Percentiles rank a stretch among this genome's conserved stretches.
Evolutionary conservation across 1,140 invertebrate species (phyloP).

Genomic region (Microplitis demolitor): DNA sequence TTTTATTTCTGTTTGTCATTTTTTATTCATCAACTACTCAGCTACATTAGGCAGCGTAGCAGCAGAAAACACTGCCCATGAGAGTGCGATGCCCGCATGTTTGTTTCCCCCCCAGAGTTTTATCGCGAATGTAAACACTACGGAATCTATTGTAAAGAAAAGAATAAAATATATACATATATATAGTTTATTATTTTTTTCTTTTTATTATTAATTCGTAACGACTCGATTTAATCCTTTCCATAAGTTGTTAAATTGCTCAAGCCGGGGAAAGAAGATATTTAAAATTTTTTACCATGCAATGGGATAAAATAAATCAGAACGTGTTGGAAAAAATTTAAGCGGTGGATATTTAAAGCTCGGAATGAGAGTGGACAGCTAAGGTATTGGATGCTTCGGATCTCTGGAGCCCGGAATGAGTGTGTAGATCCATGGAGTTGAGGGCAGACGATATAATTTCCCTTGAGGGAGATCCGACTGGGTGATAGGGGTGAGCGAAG

Average conservation of each 20-base stretch:
- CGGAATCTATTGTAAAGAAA: not conserved
- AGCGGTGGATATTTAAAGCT: conserved; percentile 33
- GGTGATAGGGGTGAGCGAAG: conserved; percentile 30
- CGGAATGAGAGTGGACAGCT: conserved; percentile 40
- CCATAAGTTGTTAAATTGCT: too few relatives aligned
- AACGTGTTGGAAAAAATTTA: not conserved
- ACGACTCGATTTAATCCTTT: too few relatives aligned
- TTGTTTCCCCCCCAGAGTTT: conserved; percentile 52
- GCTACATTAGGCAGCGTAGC: conserved; percentile 29
- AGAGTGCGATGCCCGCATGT: conserved; percentile 51
- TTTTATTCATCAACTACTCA: conserved; percentile 26
- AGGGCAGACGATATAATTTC: conserved; percentile 57
- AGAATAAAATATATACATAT: not conserved
- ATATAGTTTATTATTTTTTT: not conserved
- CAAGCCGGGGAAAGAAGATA: too few relatives aligned
- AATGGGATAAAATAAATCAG: conserved; percentile 4
- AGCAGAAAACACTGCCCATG: conserved; percentile 43
- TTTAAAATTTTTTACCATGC: too few relatives aligned
- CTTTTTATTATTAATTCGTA: not conserved
- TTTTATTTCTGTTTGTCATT: not conserved
- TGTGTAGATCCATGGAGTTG: conserved; percentile 26
- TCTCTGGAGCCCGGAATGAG: conserved; percentile 14
- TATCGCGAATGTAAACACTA: conserved; percentile 56
- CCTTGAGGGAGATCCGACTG: conserved; percentile 60
- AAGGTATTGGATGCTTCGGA: conserved; percentile 49